Base-by-base conservation (phyloP, 2,113 vertebrate species). In the Parus major region DNA sequence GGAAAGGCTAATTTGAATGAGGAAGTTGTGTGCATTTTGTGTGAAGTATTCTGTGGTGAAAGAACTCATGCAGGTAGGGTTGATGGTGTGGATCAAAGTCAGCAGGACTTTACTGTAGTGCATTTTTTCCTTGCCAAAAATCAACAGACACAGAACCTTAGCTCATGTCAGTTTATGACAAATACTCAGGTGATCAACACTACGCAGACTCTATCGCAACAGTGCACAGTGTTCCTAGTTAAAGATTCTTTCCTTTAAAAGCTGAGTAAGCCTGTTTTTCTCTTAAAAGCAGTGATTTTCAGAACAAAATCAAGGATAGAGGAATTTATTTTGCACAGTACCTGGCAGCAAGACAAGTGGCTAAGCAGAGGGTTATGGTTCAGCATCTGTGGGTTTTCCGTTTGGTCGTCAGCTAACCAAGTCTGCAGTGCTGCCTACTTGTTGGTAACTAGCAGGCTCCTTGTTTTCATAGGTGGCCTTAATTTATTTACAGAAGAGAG, bases 121-220 rank as follows among this genome's bases (percentile, higher is more conserved):
- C 93, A 96, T 96, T 95, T 94, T 97, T 95, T 97, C 95, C 96
- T 98, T 98, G 97, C 97, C 97, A 98, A 98, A 98, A 96, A 93
- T 85, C 82, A 96, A 92, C 76, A 95, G 90, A 96, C 91, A 79
- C 95, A 96, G 96, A 98, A 97, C 93, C 96, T 98, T 98, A 97
- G 97, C 96, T 98, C 97, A 95, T 94, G 98, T 97, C 98, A 97
- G 90, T 96, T 96, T 96, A 95, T 97, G 94, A 98, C 97, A 97
- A 98, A 97, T 97, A 98, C 98, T 98, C 98, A 98, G 98, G 98
- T 98, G 97, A 98, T 96, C 97, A 97, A 92, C 66, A 41, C 92
- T 96, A 96, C 93, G 27, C 93, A 94, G 95, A 92, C 86, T 96
- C 78, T 97, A 94, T 94, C 78, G 88, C 96, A 93, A 88, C 89